Evolutionary conservation across 2,888 invertebrate genomes (phyloP), one percentile per base, ranked within the genome.

Genomic region (Cheilosia pagana): DNA sequence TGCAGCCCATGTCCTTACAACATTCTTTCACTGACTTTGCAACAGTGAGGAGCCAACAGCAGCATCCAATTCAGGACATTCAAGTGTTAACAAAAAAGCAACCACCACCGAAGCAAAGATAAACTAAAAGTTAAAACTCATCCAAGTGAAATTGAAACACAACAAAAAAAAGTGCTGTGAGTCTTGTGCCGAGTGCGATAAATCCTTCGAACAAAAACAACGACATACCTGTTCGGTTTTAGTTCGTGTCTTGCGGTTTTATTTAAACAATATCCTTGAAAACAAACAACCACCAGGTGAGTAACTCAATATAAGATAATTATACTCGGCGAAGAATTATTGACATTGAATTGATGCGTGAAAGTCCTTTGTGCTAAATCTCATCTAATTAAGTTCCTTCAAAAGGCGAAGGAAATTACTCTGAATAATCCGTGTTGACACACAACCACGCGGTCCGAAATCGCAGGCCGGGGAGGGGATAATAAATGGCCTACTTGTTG

Each of bases 401-500:
- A 63, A 45, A 72, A 31, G 39, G 23, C 3, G 14, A 35, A 75
- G 28, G 45, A 31, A 81, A 68, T 35, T 63, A 65, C 41, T 16
- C n/a, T 48, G 7, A 16, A 35, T 14, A 7, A 63, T 82, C 55
- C 35, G 35, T 72, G 16, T 52, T 53, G 62, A 78, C 57, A 41
- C 57, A 55, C 55, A 14, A 16, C 12, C 57, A 48, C 52, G 53
- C 63, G 48, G 71, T 43, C 62, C 41, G 25, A 4, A 23, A 48
- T 12, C 35, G n/a, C n/a, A n/a, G n/a, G n/a, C n/a, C n/a, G n/a
- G n/a, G 35, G 10, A 28, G 60, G 41, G 28, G 52, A 60, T 52
- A 72, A 82, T 68, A 74, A 82, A 82, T 83, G 57, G 57, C 72
- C 72, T 43, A 74, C 78, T 68, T 83, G 83, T 83, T 83, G 82